Percentiles rank a stretch among this genome's conserved stretches.
phyloP scores from a whole-genome alignment of 2,888 invertebrate species.

The Mythimna impura region DNA sequence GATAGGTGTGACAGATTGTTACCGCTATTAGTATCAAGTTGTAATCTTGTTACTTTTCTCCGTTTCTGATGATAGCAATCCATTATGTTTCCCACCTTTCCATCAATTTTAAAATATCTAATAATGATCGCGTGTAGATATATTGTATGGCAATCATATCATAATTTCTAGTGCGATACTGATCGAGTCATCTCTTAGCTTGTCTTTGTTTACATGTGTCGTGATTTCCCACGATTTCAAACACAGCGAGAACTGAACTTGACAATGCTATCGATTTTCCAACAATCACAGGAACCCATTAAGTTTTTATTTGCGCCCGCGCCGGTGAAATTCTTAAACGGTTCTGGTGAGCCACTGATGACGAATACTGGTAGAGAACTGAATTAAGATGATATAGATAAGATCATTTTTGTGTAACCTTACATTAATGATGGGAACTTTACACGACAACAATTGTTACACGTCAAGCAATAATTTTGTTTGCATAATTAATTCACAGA shows the following conservation, averaged over 20 bases:
- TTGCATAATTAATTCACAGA: conserved; percentile 68
- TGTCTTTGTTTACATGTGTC: conserved; percentile 71
- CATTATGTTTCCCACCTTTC: conserved; percentile 44
- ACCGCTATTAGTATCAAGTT: conserved; percentile 23
- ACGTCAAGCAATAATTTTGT: conserved; percentile 60
- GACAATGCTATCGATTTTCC: conserved; percentile 75
- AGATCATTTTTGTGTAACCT: conserved; percentile 59
- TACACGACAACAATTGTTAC: conserved; percentile 58
- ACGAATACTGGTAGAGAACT: conserved; percentile 44
- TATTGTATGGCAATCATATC: conserved; percentile 45
- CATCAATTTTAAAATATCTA: conserved; percentile 36
- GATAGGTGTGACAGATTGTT: conserved; percentile 36
- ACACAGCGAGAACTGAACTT: conserved; percentile 71
- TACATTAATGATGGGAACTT: conserved; percentile 72
- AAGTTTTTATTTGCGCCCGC: conserved; percentile 65
- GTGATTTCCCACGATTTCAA: conserved; percentile 84
- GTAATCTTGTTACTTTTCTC: conserved; percentile 53
- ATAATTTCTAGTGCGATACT: conserved; percentile 66
- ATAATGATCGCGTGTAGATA: conserved; percentile 34
- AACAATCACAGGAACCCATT: conserved; percentile 68
- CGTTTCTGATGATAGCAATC: conserved; percentile 39
- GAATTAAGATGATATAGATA: conserved; percentile 62
- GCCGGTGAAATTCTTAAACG: conserved; percentile 59
- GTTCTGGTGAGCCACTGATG: conserved; percentile 43
- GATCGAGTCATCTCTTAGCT: conserved; percentile 62